phyloP scores from a whole-genome alignment of 2,888 invertebrate species.

The Lamproptera curius region DNA sequence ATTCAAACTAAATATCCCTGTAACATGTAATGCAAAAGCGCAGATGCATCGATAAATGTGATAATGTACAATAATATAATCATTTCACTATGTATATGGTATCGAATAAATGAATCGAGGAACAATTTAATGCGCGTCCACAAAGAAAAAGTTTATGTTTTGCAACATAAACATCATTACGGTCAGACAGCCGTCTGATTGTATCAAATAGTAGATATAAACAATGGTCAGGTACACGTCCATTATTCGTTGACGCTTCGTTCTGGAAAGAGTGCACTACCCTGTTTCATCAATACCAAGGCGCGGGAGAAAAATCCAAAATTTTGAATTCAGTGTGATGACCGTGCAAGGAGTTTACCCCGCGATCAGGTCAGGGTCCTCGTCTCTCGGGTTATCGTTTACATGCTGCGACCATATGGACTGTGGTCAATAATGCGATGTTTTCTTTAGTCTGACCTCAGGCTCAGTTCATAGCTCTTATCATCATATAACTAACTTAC shows the following conservation, averaged over 20 bases:
- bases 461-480: slow-evolving; percentile 56
- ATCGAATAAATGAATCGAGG: slow-evolving; percentile 10
- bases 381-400: slow-evolving; percentile 58
- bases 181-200: slow-evolving; percentile 48
- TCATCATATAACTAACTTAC: slow-evolving; percentile 50
- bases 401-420: slow-evolving; percentile 59
- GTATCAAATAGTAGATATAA: slow-evolving; percentile 45
- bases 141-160: slow-evolving; percentile 44
- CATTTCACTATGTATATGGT: too few species aligned
- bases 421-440: slow-evolving; percentile 59
- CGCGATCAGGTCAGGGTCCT: slow-evolving; percentile 50
- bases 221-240: slow-evolving; percentile 33
- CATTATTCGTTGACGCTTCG: slow-evolving; percentile 31
- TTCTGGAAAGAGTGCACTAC: slow-evolving; percentile 19
- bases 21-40: too few species aligned
- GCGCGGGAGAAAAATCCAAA: slow-evolving; percentile 19
- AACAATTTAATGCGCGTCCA: slow-evolving; percentile 34
- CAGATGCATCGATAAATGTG: too few species aligned
- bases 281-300: slow-evolving; percentile 19
- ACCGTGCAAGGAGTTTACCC: slow-evolving; percentile 38
- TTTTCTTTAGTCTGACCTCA: slow-evolving; percentile 62
- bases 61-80: too few species aligned
- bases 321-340: slow-evolving; percentile 32
- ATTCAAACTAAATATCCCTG: too few species aligned
- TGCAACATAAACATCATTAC: slow-evolving; percentile 64